A percentile compares a stretch with the other conserved stretches of the same genome.
phyloP scores from a whole-genome alignment of 2,888 invertebrate genomes.

The Silvanus unidentatus region DNA sequence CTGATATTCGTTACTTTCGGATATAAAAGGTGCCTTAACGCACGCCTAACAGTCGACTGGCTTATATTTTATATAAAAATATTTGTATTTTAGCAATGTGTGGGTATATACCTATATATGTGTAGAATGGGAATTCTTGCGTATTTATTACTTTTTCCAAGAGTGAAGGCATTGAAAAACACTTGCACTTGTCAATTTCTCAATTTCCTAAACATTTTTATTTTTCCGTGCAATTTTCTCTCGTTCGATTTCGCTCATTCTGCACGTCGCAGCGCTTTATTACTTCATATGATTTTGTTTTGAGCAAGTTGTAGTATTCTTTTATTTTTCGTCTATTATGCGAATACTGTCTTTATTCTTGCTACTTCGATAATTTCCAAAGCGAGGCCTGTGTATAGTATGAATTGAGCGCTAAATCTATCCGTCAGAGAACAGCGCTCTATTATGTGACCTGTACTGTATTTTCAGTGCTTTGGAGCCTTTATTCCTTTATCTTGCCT shows the following conservation, averaged over 20 bases:
- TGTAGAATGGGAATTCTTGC: too few relatives aligned
- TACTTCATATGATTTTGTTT: too few relatives aligned
- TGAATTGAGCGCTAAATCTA: slow-evolving; percentile 37
- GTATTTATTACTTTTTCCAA: too few relatives aligned
- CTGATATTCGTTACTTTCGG: slow-evolving; percentile 25
- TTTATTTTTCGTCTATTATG: slow-evolving; percentile 16
- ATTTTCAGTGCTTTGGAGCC: slow-evolving; percentile 38
- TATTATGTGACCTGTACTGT: slow-evolving; percentile 41
- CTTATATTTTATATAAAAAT: slow-evolving; percentile 8
- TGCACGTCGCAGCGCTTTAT: too few relatives aligned
- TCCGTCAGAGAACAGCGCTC: slow-evolving; percentile 36
- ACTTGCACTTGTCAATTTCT: too few relatives aligned
- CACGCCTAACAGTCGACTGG: slow-evolving; percentile 9
- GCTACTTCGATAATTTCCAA: slow-evolving; percentile 39
- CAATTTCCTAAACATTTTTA: too few relatives aligned
- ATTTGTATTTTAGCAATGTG: neutral
- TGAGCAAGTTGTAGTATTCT: too few relatives aligned
- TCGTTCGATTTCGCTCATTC: too few relatives aligned
- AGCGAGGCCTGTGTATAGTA: slow-evolving; percentile 26
- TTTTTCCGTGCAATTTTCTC: too few relatives aligned
- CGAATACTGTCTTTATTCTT: slow-evolving; percentile 31
- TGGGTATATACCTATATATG: too few relatives aligned
- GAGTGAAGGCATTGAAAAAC: too few relatives aligned
- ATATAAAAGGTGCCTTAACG: slow-evolving; percentile 12
- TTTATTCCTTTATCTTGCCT: slow-evolving; percentile 48